Percentiles rank a stretch among this genome's conserved stretches.
These are phyloP conservation scores for Acrobasis repandana DNA, from an alignment of 2,888 invertebrate species.

Conservation along the genomic window DNA sequence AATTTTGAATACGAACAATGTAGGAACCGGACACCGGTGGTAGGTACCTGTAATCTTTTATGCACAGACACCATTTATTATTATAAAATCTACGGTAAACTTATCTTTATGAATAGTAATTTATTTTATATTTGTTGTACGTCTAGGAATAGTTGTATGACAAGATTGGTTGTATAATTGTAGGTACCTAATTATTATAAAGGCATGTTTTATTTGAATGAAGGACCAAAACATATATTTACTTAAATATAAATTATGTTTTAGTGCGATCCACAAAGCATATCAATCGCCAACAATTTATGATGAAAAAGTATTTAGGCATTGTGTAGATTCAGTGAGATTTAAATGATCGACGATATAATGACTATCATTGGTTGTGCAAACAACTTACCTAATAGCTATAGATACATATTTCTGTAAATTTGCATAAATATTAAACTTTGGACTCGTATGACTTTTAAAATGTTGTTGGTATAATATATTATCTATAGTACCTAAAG, in stretches of 20 bases:
- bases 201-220: not conserved
- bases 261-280: too few relatives aligned
- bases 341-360: not conserved
- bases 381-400: not conserved
- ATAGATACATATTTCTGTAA: too few relatives aligned
- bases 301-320: too few relatives aligned
- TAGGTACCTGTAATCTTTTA: conserved; percentile 4
- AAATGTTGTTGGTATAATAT: too few relatives aligned
- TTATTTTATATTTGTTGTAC: conserved; percentile 43
- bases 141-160: conserved; percentile 34
- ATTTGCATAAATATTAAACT: too few relatives aligned
- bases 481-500: not conserved
- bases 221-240: not conserved
- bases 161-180: conserved; percentile 1
- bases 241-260: not conserved
- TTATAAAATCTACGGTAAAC: conserved; percentile 10
- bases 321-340: not conserved
- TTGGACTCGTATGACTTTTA: too few relatives aligned
- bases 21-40: not conserved
- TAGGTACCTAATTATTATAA: too few relatives aligned
- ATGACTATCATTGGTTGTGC: not conserved
- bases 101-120: conserved; percentile 35
- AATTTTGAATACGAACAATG: not conserved
- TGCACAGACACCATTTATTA: conserved; percentile 2
- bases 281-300: too few relatives aligned